Conservation (phyloP, 37 sponge, comb jelly and placozoan genomes). For the Aplysina aerophoba region DNA sequence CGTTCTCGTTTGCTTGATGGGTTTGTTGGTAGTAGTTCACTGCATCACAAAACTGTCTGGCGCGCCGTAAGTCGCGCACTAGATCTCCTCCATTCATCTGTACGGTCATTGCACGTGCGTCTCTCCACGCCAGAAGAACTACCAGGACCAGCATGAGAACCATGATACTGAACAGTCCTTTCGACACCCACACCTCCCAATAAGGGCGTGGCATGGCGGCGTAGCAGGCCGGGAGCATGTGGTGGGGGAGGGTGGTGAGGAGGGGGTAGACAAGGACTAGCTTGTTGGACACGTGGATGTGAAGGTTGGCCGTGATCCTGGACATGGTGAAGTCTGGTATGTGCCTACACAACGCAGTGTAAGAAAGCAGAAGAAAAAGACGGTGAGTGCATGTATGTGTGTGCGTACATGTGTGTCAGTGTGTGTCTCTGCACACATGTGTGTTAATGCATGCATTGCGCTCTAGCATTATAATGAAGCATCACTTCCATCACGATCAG, state of each 20-base stretch:
- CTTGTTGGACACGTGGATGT: constrained; percentile 51
- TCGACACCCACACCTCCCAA: constrained; percentile 55
- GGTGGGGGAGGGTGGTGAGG: constrained; percentile 76
- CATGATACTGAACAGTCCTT: background rate
- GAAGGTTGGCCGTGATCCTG: constrained; percentile 54
- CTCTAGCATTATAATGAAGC: too few relatives aligned
- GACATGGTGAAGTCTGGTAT: constrained; percentile 82
- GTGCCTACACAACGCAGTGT: constrained; percentile 41
- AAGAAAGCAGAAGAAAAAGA: too few relatives aligned
- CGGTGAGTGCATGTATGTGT: constrained; percentile 48
- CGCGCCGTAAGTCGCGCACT: too few relatives aligned
- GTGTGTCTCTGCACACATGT: background rate
- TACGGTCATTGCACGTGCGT: background rate
- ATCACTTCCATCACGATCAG: too few relatives aligned
- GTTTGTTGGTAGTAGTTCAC: too few relatives aligned
- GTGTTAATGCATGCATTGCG: background rate
- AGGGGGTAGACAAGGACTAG: constrained; percentile 57
- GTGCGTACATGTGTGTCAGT: constrained; percentile 35
- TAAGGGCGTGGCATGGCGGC: constrained; percentile 61
- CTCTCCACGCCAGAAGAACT: constrained; percentile 1
- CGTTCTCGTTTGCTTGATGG: too few relatives aligned
- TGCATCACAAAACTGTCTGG: too few relatives aligned
- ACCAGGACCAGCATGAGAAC: constrained; percentile 14
- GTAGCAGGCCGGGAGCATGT: constrained; percentile 63
- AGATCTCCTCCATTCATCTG: background rate